Conservation (phyloP, 2,113 vertebrate genomes). For the Xiphias gladius region DNA sequence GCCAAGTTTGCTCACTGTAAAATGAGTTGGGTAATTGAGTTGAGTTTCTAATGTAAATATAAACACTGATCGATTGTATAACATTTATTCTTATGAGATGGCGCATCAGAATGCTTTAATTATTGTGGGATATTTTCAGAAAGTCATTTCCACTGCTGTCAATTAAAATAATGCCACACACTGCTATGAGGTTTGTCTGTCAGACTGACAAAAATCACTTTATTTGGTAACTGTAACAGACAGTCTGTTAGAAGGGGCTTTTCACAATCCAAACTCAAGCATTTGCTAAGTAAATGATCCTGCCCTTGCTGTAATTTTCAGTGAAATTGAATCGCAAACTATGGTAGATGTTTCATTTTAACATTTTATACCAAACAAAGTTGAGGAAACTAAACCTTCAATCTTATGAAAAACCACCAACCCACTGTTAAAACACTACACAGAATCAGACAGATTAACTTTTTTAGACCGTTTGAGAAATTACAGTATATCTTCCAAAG, state of each 20-base stretch:
- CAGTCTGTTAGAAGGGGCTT: neutral
- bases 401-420: neutral
- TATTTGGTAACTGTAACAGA: neutral
- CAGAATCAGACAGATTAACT: neutral
- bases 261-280: neutral
- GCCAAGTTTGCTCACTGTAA: neutral
- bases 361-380: neutral
- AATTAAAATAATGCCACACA: conserved; percentile 4
- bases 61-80: neutral
- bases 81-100: conserved; percentile 11
- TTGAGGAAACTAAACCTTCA: conserved; percentile 8
- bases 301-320: neutral
- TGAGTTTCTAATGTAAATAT: conserved; percentile 16
- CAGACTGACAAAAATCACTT: neutral
- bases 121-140: conserved; percentile 33
- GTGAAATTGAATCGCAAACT: neutral
- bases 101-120: neutral
- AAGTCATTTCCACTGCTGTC: conserved; percentile 46
- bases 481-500: neutral
- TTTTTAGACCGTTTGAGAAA: conserved; percentile 1
- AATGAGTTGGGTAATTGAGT: neutral
- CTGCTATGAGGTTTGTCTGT: neutral
- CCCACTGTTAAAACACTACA: neutral
- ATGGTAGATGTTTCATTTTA: neutral
- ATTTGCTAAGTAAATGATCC: neutral